Percentiles rank a stretch among this genome's conserved stretches.
Conservation (phyloP, 2,797 vertebrate genomes). For the Pantherophis vulpinus region DNA sequence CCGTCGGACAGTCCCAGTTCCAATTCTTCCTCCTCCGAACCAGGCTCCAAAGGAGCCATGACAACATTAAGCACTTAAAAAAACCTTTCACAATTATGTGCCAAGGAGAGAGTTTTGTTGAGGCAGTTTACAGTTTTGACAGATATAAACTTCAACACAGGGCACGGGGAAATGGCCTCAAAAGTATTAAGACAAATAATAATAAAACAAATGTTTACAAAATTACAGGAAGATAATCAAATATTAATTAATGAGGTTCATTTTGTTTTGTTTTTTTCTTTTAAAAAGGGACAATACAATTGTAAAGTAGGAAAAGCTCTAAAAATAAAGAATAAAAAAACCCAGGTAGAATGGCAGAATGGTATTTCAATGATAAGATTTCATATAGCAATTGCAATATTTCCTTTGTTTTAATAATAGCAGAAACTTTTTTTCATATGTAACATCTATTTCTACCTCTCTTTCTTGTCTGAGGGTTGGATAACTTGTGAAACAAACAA, state of each 20-base stretch:
- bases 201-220: neutral
- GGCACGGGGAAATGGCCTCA: neutral
- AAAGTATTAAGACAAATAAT: neutral
- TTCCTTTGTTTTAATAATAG: constrained; percentile 4
- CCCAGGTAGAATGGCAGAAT: neutral
- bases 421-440: neutral
- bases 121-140: neutral
- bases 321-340: neutral
- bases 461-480: neutral
- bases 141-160: neutral
- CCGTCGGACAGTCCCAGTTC: too few species aligned
- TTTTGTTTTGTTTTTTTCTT: neutral
- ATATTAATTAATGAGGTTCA: neutral
- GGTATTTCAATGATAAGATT: neutral
- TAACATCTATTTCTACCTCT: neutral
- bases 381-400: neutral
- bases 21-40: too few species aligned
- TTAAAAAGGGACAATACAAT: neutral
- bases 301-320: neutral
- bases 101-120: neutral
- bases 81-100: neutral
- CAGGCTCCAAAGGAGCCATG: too few species aligned
- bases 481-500: neutral
- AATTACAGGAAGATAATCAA: neutral
- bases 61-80: neutral